Percentiles rank a stretch among this genome's conserved stretches.
These are phyloP conservation scores for Eurystomus gularis DNA, from an alignment of 2,113 vertebrate genomes.

Conservation along the genomic window DNA sequence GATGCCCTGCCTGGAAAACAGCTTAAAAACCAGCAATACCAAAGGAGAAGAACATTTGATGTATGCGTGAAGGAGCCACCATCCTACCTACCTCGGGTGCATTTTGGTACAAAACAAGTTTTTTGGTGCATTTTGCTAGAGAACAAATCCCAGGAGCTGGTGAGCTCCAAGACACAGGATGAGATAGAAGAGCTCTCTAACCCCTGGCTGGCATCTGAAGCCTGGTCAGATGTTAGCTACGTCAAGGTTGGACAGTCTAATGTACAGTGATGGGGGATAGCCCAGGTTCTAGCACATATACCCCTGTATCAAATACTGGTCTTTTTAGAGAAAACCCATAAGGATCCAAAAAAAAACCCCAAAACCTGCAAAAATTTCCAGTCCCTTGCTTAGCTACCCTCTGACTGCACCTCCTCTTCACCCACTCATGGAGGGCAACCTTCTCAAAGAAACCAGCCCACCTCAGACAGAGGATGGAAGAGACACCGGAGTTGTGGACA, in stretches of 20 bases:
- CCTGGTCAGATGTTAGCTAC: neutral
- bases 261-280: fast-evolving
- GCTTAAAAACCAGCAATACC: neutral
- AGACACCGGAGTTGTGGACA: neutral
- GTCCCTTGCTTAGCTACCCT: neutral
- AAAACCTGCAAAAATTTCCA: neutral
- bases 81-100: neutral
- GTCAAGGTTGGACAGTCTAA: neutral
- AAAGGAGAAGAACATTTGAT: neutral
- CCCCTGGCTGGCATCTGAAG: neutral
- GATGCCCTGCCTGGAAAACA: neutral
- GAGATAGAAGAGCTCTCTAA: neutral
- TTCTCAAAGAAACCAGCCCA: neutral
- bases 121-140: too few species aligned
- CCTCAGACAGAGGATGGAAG: neutral
- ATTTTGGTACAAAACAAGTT: too few species aligned
- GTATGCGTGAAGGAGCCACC: neutral
- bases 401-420: neutral
- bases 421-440: neutral
- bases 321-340: neutral
- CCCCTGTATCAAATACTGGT: neutral
- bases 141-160: neutral
- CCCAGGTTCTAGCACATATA: neutral
- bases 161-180: neutral
- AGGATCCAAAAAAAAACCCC: neutral